phyloP scores from a whole-genome alignment of 1,140 invertebrate species.

The Drosophila orena region DNA sequence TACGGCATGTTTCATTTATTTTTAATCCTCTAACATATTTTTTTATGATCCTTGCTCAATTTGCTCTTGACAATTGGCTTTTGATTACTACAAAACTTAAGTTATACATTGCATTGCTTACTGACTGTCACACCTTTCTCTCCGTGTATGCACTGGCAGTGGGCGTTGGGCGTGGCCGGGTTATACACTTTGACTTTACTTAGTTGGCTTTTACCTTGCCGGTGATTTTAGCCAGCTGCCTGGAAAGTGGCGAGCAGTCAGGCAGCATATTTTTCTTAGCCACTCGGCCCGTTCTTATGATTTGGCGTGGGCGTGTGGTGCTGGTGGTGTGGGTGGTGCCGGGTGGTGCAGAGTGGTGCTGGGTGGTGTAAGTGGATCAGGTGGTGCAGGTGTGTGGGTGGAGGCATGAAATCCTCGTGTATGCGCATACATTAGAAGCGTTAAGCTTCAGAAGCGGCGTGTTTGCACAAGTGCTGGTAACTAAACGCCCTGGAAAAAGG shows the following conservation, averaged over 20 bases:
- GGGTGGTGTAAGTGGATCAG: constrained; percentile 19
- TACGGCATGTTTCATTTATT: too few species aligned
- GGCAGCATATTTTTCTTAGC: constrained; percentile 71
- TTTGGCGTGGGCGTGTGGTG: constrained; percentile 15
- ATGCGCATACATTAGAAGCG: constrained; percentile 67
- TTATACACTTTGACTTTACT: constrained; percentile 69
- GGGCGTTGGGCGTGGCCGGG: constrained; percentile 43
- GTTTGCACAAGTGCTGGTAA: constrained; percentile 55
- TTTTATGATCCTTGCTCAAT: too few species aligned
- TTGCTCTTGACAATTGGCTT: too few species aligned
- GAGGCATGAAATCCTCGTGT: constrained; percentile 29
- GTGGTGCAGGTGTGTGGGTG: constrained; percentile 3
- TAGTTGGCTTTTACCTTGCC: constrained; percentile 77
- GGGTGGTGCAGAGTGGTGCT: constrained; percentile 4
- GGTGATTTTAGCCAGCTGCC: constrained; percentile 58
- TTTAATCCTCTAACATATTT: too few species aligned
- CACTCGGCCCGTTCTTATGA: constrained; percentile 50
- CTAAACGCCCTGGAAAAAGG: constrained; percentile 40
- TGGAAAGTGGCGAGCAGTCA: constrained; percentile 27
- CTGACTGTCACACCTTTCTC: not conserved
- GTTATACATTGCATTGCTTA: too few species aligned
- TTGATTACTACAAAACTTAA: too few species aligned
- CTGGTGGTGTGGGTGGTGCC: not conserved
- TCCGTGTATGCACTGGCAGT: constrained; percentile 11
- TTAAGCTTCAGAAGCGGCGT: constrained; percentile 36